Evolutionary conservation across 2,797 vertebrate species (phyloP), one percentile per base, ranked within the genome.

Genomic region (Chrosomus eos): DNA sequence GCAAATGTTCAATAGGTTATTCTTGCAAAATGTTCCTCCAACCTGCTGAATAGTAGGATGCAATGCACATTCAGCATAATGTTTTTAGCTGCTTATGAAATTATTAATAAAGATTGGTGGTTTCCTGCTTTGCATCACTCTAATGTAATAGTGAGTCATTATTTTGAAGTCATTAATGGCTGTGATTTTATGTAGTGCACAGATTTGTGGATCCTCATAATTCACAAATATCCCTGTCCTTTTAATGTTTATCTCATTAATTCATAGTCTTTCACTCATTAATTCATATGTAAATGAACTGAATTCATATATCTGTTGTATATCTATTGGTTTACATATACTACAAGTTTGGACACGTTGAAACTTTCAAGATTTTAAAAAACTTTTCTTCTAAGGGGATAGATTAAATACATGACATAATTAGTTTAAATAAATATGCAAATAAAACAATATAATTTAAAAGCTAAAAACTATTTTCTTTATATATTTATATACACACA

Each of bases 281-380:
- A 64, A 33, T 60, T 85, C 55, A 53, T 33, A 62, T 85, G 83
- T 62, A 82, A 68, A 86, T 83, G 36, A 86, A 85, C 71, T 67
- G 38, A 83, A 81, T 83, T 48, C 58, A 53, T 72, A 67, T 79
- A 80, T 85, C 81, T 64, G 62, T 64, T 26, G 0, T 60, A 13
- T 60, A 26, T 60, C 55, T 13, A 11, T 58, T 64, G 14, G 31
- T 64, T 83, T 13, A 71, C 36, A 55, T 36, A 53, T 33, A 23
- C 10, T 33, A 53, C 19, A 55, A 7, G 62, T 64, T 31, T 31
- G 28, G 26, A 55, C 74, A 26, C 0, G 2, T 7, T 71, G 36
- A 70, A 70, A n/a, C 0, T 70, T 70, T 40, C 11, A 43, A 8
- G 23, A 40, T 58, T 23, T 58, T 9, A 36, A 55, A 75, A 75